Base-by-base conservation (phyloP, 2,797 vertebrate species). In the Moxostoma hubbsi region DNA sequence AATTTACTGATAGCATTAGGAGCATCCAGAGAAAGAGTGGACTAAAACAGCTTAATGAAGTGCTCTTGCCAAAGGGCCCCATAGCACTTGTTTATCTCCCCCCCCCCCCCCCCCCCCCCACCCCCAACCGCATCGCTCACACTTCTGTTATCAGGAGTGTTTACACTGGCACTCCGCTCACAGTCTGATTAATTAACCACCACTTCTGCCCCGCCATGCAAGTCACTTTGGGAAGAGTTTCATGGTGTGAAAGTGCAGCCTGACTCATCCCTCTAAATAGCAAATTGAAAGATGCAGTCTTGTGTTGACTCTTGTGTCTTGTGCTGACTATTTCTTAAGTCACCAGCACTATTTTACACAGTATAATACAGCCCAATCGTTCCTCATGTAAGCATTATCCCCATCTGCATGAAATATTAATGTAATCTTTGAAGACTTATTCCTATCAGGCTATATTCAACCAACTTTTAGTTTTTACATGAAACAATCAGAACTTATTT, bases 41-140 rank as follows among this genome's bases (percentile, higher is more conserved):
- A 82, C 79, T 86, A 85, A 89, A 86, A 88, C 82, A 82, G 83
- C 86, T 89, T 90, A 88, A 90, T 91, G 87, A 90, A 90, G 85
- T 86, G 87, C 76, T 88, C 84, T 90, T 88, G 90, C 89, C 89
- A 76, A 86, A 79, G 87, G 88, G 85, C 85, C 87, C 86, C 84
- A 89, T 85, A 87, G 83, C 85, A 81, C 87, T 81, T 80, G 85
- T 89, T 89, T 88, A 85, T 85, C 81, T 87, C 83, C 53, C 81
- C 75, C n/a, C n/a, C n/a, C n/a, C n/a, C n/a, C n/a, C n/a, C n/a
- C n/a, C n/a, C n/a, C n/a, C n/a, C n/a, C n/a, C n/a, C n/a, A n/a
- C n/a, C n/a, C n/a, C 79, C 77, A 76, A 83, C 79, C 82, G 73
- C 84, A 59, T 82, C 73, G 68, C 80, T 51, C 66, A 51, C 72